Base-by-base conservation (phyloP, 2,113 vertebrate genomes). In the Holacanthus passer region DNA sequence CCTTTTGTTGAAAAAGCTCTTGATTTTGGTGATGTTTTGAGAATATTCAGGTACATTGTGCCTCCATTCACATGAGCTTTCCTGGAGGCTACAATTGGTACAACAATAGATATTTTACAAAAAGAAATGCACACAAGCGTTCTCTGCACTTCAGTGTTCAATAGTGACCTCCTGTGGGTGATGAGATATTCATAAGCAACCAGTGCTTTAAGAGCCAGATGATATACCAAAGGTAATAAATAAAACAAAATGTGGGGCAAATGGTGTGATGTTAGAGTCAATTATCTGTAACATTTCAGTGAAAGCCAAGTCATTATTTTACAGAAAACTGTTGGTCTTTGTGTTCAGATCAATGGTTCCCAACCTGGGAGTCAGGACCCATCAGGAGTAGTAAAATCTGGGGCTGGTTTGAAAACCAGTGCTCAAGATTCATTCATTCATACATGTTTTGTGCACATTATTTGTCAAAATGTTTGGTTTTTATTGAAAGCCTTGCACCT, bases 121-220 rank as follows among this genome's bases (percentile, higher is more conserved):
- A 81, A 77, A 65, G 48, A 82, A 59, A 53, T 35, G 47, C 37
- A 59, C 29, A n/a, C 24, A 22, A 0, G 11, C 5, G 24, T 75
- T 14, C 5, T 47, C 29, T 79, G 47, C 12, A 64, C n/a, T 13
- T 68, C 29, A 60, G 11, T 56, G 73, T 37, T 59, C 62, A 91
- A 87, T 56, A 88, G 85, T 64, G 90, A 81, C 87, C 79, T 81
- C 92, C 10, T 79, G 82, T 91, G 90, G 82, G 5, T 19, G 24
- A 55, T 47, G 19, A 31, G 20, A 55, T 27, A 39, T 8, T 58
- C 2, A 50, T 50, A 53, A 27, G 10, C 11, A 69, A 58, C 41
- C 6, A 13, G 19, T 62, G 55, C 17, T 63, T 77, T 56, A 24
- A n/a, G 3, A 27, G 22, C 8, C 3, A 3, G 43, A 24, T 27